Base-by-base conservation (phyloP, 2,888 invertebrate species). In the Idaea biselata region DNA sequence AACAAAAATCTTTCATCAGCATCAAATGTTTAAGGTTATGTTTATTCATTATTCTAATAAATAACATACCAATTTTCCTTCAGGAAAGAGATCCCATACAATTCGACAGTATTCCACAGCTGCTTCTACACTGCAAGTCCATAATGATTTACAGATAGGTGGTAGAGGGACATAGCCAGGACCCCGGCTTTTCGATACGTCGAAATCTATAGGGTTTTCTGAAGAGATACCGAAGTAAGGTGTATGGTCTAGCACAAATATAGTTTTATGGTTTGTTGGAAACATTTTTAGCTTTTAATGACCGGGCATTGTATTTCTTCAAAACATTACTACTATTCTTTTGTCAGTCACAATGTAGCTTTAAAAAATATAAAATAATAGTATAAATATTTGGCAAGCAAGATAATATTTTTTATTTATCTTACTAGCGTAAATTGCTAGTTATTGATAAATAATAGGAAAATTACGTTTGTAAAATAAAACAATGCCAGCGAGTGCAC, bases 51-150 rank as follows among this genome's bases (percentile, higher is more conserved):
- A 44, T 11, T n/a, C n/a, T n/a, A n/a, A 33, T 5, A 33, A 11
- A 33, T 33, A 33, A 33, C 33, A 33, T 92, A 97, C 97, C 87
- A 97, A 87, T 93, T 98, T 97, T 65, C 96, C 97, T 65, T 95
- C 94, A 0, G 99, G 98, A 92, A 98, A 99, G n/a, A 99, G 93
- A 88, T 99, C 99, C 97, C 98, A 98, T 0, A 98, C 97, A 73
- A 99, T 97, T 25, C 99, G 95, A 76, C 98, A 98, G 82, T 99
- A 99, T 87, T 99, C 99, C 65, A 99, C 95, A 0, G 98, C 96
- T 1, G 98, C 96, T 93, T 99, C 99, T 0, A 99, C 97, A 71
- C 97, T 97, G 78, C 97, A 98, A 0, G 99, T 99, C 99, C 99
- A 99, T 61, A 99, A 84, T 0, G 97, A 97, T 88, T 99, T 99